These are phyloP conservation scores for Liasis olivaceus DNA, from an alignment of 2,797 vertebrate species.

Conservation along the genomic window DNA sequence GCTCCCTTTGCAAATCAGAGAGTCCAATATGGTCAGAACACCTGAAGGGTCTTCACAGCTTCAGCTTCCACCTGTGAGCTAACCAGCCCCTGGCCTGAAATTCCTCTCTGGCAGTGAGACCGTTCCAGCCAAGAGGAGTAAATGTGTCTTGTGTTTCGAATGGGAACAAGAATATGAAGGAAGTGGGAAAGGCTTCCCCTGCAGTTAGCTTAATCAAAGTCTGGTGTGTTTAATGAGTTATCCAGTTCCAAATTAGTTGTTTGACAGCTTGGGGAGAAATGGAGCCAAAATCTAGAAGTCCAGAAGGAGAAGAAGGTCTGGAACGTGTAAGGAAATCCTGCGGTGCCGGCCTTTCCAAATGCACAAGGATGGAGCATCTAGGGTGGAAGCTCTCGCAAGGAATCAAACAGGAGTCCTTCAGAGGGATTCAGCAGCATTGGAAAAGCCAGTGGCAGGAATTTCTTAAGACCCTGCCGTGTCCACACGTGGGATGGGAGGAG, in stretches of 20 bases:
- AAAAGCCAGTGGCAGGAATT: conserved; percentile 11
- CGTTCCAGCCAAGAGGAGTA: neutral
- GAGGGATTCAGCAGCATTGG: neutral
- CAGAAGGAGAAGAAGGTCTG: neutral
- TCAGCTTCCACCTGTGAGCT: neutral
- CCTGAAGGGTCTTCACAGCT: neutral
- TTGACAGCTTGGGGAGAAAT: neutral
- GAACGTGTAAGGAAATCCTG: neutral
- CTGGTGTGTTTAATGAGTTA: no score
- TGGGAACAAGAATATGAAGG: neutral
- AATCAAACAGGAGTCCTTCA: neutral
- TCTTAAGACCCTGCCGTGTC: neutral
- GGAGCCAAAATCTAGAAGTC: neutral
- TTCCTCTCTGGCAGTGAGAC: neutral
- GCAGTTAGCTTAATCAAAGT: neutral
- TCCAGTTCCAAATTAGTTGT: neutral
- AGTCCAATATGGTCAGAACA: neutral
- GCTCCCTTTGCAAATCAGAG: neutral
- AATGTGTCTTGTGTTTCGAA: neutral
- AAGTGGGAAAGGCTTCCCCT: neutral
- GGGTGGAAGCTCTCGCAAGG: neutral
- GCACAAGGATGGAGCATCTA: neutral
- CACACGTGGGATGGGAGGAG: neutral
- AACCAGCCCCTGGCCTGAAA: no score
- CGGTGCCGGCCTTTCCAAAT: neutral